These are phyloP conservation scores for Beroe forskalii DNA, from an alignment of 37 sponge, comb jelly and placozoan genomes.

Conservation along the genomic window DNA sequence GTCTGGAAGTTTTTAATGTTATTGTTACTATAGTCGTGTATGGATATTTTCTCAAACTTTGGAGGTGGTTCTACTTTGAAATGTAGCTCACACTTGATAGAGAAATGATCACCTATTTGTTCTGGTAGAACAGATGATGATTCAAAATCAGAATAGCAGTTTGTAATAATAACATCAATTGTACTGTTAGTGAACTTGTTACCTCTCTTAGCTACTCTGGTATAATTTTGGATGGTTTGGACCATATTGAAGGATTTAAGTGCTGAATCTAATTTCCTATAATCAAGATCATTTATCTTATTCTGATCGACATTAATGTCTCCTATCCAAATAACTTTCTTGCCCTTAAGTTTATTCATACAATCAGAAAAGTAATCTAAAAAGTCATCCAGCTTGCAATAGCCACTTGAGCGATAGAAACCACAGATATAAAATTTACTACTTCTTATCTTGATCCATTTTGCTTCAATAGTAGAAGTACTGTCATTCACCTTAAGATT, in stretches of 20 bases:
- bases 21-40: background rate
- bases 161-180: conserved; percentile 10
- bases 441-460: background rate
- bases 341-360: background rate
- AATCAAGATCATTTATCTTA: background rate
- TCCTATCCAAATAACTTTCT: conserved; percentile 8
- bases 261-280: background rate
- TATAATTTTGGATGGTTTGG: background rate
- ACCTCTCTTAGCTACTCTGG: background rate
- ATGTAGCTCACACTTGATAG: background rate
- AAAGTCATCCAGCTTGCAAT: background rate
- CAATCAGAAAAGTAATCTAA: conserved; percentile 8
- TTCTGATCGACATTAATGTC: conserved; percentile 8
- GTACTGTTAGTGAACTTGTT: background rate
- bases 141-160: background rate
- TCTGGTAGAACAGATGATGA: background rate
- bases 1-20: background rate
- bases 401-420: background rate
- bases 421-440: background rate
- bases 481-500: background rate
- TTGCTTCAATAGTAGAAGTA: background rate
- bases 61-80: background rate
- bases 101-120: background rate
- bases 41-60: background rate
- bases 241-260: conserved; percentile 1